Evolutionary conservation across 1,140 invertebrate species (phyloP).

Genomic region (Cydia strobilella): DNA sequence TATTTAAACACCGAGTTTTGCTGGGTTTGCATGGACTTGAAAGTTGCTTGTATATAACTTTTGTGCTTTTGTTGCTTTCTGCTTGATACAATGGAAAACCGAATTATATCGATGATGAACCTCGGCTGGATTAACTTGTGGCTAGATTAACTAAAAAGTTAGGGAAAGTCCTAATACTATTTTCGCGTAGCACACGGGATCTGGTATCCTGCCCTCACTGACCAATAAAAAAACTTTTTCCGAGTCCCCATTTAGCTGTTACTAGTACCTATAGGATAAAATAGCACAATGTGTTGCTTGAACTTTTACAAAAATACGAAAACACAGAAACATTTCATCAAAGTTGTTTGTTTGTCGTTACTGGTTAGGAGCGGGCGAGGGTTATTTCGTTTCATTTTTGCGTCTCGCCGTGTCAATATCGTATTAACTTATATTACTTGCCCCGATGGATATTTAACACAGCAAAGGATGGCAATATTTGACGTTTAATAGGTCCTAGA

Average conservation of each 20-base stretch:
- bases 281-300: neutral
- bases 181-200: too few relatives aligned
- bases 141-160: too few relatives aligned
- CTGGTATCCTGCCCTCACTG: too few relatives aligned
- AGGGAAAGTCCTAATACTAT: too few relatives aligned
- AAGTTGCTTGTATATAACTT: neutral
- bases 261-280: neutral
- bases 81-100: too few relatives aligned
- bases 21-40: neutral
- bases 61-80: neutral
- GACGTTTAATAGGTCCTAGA: neutral
- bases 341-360: slow-evolving; percentile 41
- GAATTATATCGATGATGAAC: too few relatives aligned
- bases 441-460: slow-evolving; percentile 14
- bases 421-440: slow-evolving; percentile 43
- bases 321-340: slow-evolving; percentile 29
- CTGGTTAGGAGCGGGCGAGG: slow-evolving; percentile 16
- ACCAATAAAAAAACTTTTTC: too few relatives aligned
- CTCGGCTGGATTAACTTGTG: too few relatives aligned
- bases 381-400: slow-evolving; percentile 43
- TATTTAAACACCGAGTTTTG: neutral
- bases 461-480: neutral
- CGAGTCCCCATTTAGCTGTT: too few relatives aligned
- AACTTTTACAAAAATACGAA: slow-evolving; percentile 25
- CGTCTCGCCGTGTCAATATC: slow-evolving; percentile 43